Conservation (phyloP, 2,888 invertebrate species). For the Cantharis rustica region DNA sequence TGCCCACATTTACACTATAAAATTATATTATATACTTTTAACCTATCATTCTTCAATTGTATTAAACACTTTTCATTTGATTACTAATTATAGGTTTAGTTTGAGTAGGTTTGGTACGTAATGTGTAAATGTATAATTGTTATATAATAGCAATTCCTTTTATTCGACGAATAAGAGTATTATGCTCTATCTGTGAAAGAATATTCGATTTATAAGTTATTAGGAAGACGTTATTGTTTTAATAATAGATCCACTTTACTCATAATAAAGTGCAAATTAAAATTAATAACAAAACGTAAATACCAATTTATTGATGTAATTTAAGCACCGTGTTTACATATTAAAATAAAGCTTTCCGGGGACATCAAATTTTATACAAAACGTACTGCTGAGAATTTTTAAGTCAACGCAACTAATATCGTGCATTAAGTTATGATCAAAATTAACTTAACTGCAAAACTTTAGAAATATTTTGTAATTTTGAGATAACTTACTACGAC, state of each 20-base stretch:
- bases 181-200: neutral
- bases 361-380: too few relatives aligned
- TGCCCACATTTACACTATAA: slow-evolving; percentile 22
- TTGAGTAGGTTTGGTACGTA: neutral
- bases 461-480: too few relatives aligned
- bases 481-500: too few relatives aligned
- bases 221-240: neutral
- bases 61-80: slow-evolving; percentile 22
- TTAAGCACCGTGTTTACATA: too few relatives aligned
- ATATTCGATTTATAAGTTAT: neutral
- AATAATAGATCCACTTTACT: neutral
- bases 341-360: too few relatives aligned
- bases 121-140: neutral
- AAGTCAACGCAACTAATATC: too few relatives aligned
- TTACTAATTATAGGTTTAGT: slow-evolving; percentile 19
- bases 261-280: too few relatives aligned
- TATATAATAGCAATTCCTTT: neutral
- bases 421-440: too few relatives aligned
- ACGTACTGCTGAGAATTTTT: too few relatives aligned
- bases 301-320: too few relatives aligned
- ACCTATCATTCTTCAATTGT: slow-evolving; percentile 17
- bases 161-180: neutral
- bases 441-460: too few relatives aligned
- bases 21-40: slow-evolving; percentile 21
- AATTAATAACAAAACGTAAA: too few relatives aligned